Conservation (phyloP, 2,888 invertebrate species). For the Agonum fuliginosum region DNA sequence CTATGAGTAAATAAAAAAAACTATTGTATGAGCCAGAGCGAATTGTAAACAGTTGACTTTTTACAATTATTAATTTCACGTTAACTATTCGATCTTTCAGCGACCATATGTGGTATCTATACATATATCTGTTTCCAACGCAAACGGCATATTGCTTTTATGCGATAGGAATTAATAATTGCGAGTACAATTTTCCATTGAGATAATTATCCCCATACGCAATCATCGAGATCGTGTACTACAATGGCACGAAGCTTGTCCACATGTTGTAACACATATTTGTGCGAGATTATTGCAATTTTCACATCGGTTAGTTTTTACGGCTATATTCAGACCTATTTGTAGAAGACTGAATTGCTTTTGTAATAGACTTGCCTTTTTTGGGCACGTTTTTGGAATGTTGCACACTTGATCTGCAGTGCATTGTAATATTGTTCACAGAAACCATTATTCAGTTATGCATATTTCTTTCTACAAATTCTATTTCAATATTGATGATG, state of each 20-base stretch:
- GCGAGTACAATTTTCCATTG: slow-evolving; percentile 30
- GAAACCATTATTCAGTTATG: background rate
- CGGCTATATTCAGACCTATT: slow-evolving; percentile 1
- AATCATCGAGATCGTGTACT: background rate
- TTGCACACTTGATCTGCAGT: no score
- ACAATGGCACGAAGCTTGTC: slow-evolving; percentile 6
- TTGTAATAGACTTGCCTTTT: slow-evolving; percentile 22
- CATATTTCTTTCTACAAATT: background rate
- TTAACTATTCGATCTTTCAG: background rate
- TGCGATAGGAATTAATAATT: slow-evolving; percentile 37
- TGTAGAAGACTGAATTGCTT: slow-evolving; percentile 39
- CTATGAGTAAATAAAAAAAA: background rate
- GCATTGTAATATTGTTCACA: background rate
- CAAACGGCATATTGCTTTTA: slow-evolving; percentile 22
- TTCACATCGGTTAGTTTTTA: slow-evolving; percentile 35
- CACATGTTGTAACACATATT: slow-evolving; percentile 31
- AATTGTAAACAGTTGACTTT: slow-evolving; percentile 15
- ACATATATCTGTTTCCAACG: background rate
- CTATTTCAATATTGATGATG: background rate
- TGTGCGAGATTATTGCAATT: slow-evolving; percentile 20
- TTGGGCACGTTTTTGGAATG: background rate
- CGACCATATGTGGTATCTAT: slow-evolving; percentile 25
- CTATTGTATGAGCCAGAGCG: background rate
- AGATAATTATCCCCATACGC: slow-evolving; percentile 20
- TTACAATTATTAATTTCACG: slow-evolving; percentile 11